These are phyloP conservation scores for Polypedilum pembai DNA, from an alignment of 1,140 invertebrate species.

Conservation along the genomic window DNA sequence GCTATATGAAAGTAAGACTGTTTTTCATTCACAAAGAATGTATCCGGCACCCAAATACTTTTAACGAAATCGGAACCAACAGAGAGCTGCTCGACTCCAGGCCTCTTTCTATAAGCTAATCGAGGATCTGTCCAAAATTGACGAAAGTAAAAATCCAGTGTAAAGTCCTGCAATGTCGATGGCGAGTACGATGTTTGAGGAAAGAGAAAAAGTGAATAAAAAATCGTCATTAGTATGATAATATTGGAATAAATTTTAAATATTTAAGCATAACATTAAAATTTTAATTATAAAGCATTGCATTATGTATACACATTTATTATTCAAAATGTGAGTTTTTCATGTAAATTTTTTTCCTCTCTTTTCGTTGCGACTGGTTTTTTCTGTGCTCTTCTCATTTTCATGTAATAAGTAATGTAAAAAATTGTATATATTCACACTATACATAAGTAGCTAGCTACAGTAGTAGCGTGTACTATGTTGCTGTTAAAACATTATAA, in stretches of 20 bases:
- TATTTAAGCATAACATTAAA: slow-evolving; percentile 26
- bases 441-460: no score
- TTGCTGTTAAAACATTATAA: background rate
- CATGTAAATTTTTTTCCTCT: slow-evolving; percentile 1
- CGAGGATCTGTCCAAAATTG: slow-evolving; percentile 96
- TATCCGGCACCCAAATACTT: slow-evolving; percentile 97
- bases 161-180: slow-evolving; percentile 73
- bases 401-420: no score
- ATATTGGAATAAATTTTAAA: slow-evolving; percentile 20
- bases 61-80: slow-evolving; percentile 92
- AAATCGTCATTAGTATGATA: slow-evolving; percentile 28
- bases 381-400: no score
- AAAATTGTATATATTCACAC: no score
- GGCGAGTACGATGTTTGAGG: background rate
- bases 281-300: slow-evolving; percentile 29
- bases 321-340: slow-evolving; percentile 26
- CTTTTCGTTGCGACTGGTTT: background rate
- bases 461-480: background rate
- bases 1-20: slow-evolving; percentile 97
- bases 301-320: slow-evolving; percentile 23
- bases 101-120: slow-evolving; percentile 78
- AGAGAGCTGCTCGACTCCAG: slow-evolving; percentile 79
- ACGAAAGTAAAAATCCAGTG: slow-evolving; percentile 97
- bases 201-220: slow-evolving; percentile 30
- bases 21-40: slow-evolving; percentile 97